Percentiles rank a stretch among this genome's conserved stretches.
These are phyloP conservation scores for Euclidia mi DNA, from an alignment of 2,888 invertebrate species.

Conservation along the genomic window DNA sequence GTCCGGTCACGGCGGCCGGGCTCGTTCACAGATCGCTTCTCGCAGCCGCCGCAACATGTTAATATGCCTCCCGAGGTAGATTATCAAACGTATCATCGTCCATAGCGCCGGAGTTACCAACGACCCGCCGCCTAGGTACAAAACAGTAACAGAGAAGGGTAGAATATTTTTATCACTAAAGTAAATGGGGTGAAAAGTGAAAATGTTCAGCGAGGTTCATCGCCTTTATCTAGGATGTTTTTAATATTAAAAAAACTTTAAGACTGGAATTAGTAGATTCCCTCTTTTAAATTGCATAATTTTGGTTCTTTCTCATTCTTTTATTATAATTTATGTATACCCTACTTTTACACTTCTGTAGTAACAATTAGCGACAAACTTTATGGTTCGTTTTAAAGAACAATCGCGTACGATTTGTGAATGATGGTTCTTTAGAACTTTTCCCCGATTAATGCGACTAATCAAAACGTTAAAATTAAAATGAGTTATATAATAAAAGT, in stretches of 20 bases:
- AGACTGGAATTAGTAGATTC: not conserved
- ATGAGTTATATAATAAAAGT: too few species aligned
- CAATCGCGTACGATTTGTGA: too few species aligned
- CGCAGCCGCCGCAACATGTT: conserved; percentile 57
- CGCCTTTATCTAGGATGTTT: conserved; percentile 7
- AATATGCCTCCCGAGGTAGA: conserved; percentile 61
- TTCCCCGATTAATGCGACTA: too few species aligned
- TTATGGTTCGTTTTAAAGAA: too few species aligned
- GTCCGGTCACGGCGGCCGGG: conserved; percentile 60
- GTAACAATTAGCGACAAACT: too few species aligned
- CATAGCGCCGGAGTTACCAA: conserved; percentile 35
- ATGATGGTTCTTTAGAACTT: too few species aligned
- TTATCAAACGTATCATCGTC: conserved; percentile 61
- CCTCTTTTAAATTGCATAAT: not conserved
- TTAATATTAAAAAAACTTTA: conserved; percentile 6
- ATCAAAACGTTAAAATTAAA: too few species aligned
- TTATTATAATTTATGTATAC: too few species aligned
- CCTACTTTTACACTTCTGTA: too few species aligned
- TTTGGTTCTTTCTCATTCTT: not conserved
- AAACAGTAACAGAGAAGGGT: conserved; percentile 8
- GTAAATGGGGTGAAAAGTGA: conserved; percentile 14
- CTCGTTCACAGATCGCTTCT: conserved; percentile 63
- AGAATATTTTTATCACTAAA: conserved; percentile 23
- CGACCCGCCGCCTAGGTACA: conserved; percentile 16
- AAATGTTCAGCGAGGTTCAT: conserved; percentile 12